These are phyloP conservation scores for Drosophila silvestris DNA, from an alignment of 2,888 invertebrate genomes.

Conservation along the genomic window DNA sequence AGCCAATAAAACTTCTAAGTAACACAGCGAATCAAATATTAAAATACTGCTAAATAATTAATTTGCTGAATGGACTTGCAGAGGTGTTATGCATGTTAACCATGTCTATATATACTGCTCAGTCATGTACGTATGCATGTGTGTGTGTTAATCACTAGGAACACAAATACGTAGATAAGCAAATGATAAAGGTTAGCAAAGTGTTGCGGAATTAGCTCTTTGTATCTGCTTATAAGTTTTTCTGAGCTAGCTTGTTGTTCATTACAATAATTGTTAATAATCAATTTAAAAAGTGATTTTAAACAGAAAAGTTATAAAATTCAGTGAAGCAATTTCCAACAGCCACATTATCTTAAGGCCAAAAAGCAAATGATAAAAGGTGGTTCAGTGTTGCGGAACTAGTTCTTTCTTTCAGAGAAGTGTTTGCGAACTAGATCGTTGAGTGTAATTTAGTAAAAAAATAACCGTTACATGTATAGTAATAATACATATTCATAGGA, in stretches of 20 bases:
- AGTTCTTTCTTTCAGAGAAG: slow-evolving; percentile 5
- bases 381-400: not conserved
- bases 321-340: not conserved
- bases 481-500: not conserved
- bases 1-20: not conserved
- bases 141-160: not conserved
- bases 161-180: slow-evolving; percentile 20
- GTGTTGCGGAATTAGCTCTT: slow-evolving; percentile 11
- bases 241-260: not conserved
- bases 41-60: slow-evolving; percentile 15
- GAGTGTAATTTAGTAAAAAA: not conserved
- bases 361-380: not conserved
- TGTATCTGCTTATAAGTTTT: not conserved
- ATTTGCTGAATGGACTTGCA: slow-evolving; percentile 7
- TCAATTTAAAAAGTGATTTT: not conserved
- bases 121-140: not conserved
- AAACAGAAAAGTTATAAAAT: not conserved
- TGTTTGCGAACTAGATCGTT: slow-evolving; percentile 1
- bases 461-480: not conserved
- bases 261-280: not conserved
- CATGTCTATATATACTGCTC: not conserved
- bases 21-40: slow-evolving; percentile 7
- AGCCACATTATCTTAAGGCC: not conserved
- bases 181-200: slow-evolving; percentile 12
- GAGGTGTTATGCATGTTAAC: not conserved